Evolutionary conservation across 92 coral and sea anemone species (phyloP).

Genomic region (Zoanthus sansibaricus): DNA sequence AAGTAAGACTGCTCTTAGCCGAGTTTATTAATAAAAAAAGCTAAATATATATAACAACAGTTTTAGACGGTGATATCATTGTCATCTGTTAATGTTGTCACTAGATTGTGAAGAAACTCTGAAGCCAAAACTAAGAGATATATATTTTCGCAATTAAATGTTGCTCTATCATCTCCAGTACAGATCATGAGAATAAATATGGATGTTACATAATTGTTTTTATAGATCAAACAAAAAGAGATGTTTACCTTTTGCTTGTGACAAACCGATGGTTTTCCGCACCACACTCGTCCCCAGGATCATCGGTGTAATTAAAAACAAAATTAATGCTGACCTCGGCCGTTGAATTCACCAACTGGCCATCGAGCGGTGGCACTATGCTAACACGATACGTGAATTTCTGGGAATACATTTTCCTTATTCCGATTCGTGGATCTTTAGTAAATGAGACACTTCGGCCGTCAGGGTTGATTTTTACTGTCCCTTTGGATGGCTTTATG

Average conservation of each 20-base stretch:
- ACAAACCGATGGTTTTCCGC: neutral
- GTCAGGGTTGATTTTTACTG: conserved; percentile 76
- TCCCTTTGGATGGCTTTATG: conserved; percentile 75
- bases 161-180: too few species aligned
- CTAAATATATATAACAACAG: too few species aligned
- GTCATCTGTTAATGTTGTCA: too few species aligned
- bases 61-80: too few species aligned
- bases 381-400: conserved; percentile 69
- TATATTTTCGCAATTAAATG: too few species aligned
- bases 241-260: conserved; percentile 25
- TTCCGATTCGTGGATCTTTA: conserved; percentile 42
- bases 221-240: neutral
- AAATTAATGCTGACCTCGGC: conserved; percentile 44
- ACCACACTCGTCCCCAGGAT: conserved; percentile 38
- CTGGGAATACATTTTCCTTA: conserved; percentile 57
- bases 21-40: too few species aligned
- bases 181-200: too few species aligned
- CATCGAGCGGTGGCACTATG: conserved; percentile 51
- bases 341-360: conserved; percentile 56
- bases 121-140: too few species aligned
- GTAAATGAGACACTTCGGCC: conserved; percentile 71
- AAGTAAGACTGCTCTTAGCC: too few species aligned
- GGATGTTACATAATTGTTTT: neutral
- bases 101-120: too few species aligned
- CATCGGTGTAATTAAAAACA: conserved; percentile 43